A percentile compares a stretch with the other conserved stretches of the same genome.
These are phyloP conservation scores for Acropora yongei DNA, from an alignment of 64 coral and sea anemone species.

Conservation along the genomic window DNA sequence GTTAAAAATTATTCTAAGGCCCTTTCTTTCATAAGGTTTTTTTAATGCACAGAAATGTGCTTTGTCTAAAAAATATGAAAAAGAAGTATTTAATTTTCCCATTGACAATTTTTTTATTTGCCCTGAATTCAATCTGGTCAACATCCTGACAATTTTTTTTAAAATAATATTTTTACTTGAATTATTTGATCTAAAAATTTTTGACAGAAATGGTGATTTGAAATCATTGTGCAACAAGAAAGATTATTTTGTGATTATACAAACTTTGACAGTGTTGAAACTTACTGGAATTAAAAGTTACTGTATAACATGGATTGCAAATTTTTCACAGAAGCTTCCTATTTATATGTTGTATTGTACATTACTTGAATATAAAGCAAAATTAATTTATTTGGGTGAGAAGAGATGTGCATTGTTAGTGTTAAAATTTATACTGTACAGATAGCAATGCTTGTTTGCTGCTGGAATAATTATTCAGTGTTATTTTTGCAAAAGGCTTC, in stretches of 20 bases:
- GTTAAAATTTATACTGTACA: background rate
- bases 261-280: background rate
- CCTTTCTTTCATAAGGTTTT: background rate
- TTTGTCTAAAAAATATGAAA: background rate
- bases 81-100: background rate
- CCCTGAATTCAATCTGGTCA: background rate
- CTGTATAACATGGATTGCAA: background rate
- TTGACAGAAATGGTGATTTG: background rate
- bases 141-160: background rate
- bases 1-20: background rate
- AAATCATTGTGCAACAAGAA: background rate
- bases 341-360: background rate
- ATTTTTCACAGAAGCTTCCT: background rate
- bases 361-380: background rate
- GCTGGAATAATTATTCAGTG: background rate
- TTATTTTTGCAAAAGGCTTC: background rate
- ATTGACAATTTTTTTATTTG: background rate
- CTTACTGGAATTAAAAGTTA: too few species aligned
- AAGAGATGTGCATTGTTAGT: background rate
- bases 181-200: background rate
- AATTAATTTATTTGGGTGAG: slow-evolving; percentile 48
- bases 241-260: slow-evolving; percentile 7
- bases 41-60: background rate
- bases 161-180: background rate
- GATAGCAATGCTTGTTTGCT: background rate